A percentile compares a stretch with the other conserved stretches of the same genome.
Conservation (phyloP, 2,888 invertebrate genomes). For the Periphyllus acericola region DNA sequence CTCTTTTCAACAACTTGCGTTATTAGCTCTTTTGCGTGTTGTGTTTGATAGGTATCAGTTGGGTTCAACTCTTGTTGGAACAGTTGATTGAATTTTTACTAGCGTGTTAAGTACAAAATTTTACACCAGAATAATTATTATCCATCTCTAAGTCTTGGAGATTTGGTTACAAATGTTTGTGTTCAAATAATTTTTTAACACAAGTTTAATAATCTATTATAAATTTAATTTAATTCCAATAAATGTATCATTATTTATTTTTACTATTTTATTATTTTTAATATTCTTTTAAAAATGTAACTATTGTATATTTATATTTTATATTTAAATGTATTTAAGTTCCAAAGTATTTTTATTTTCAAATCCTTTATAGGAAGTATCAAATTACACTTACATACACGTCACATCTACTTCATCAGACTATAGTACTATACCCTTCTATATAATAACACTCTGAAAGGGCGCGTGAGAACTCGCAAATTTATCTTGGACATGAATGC, state of each 20-base stretch:
- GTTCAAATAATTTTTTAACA: not conserved
- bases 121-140: no score
- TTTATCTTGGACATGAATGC: slow-evolving; percentile 49
- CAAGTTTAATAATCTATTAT: no score
- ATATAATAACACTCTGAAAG: slow-evolving; percentile 40
- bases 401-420: not conserved
- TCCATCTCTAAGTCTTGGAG: no score
- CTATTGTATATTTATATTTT: not conserved
- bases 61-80: no score
- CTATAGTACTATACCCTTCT: no score
- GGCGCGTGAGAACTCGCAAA: slow-evolving; percentile 52
- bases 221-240: no score
- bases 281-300: not conserved
- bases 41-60: no score
- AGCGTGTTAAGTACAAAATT: no score
- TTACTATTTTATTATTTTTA: not conserved
- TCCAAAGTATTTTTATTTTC: slow-evolving; percentile 13
- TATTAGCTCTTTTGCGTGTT: no score
- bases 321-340: not conserved
- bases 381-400: slow-evolving; percentile 37
- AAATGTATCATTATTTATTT: not conserved
- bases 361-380: slow-evolving; percentile 46
- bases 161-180: no score
- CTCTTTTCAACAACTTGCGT: no score
- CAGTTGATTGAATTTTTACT: no score